Conservation (phyloP, 2,113 vertebrate species). For the Misgurnus anguillicaudatus region DNA sequence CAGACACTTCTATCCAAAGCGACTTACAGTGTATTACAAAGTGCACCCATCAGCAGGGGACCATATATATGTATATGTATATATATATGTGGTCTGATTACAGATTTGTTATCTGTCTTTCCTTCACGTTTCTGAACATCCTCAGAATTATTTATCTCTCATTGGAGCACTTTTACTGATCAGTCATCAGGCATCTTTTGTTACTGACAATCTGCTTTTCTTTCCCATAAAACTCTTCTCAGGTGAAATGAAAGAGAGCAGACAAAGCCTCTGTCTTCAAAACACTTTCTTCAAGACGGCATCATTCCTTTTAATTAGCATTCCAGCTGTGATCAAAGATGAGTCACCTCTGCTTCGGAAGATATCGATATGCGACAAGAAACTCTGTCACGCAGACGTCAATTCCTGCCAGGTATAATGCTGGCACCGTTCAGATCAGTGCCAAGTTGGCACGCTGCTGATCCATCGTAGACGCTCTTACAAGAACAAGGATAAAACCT, state of each 20-base stretch:
- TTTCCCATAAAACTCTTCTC: conserved; percentile 43
- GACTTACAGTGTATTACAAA: too few species aligned
- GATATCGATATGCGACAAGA: conserved; percentile 38
- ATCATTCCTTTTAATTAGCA: conserved; percentile 59
- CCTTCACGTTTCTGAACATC: conserved; percentile 12
- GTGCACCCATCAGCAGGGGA: too few species aligned
- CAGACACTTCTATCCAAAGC: too few species aligned
- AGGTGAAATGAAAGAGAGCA: conserved; percentile 40
- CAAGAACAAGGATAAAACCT: conserved; percentile 7
- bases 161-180: conserved; percentile 40
- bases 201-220: conserved; percentile 51
- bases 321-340: conserved; percentile 51
- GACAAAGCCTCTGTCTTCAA: conserved; percentile 47
- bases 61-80: too few species aligned
- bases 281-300: conserved; percentile 51
- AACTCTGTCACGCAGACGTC: conserved; percentile 43
- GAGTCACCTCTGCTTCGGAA: conserved; percentile 51
- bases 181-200: conserved; percentile 34
- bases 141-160: conserved; percentile 26
- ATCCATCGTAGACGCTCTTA: conserved; percentile 62
- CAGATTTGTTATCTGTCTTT: background rate
- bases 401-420: conserved; percentile 53
- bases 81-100: too few species aligned
- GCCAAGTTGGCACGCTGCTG: conserved; percentile 67
- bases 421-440: conserved; percentile 65